Percentiles rank a stretch among this genome's conserved stretches.
Conservation (phyloP, 2,113 vertebrate genomes). For the Tinamus guttatus region DNA sequence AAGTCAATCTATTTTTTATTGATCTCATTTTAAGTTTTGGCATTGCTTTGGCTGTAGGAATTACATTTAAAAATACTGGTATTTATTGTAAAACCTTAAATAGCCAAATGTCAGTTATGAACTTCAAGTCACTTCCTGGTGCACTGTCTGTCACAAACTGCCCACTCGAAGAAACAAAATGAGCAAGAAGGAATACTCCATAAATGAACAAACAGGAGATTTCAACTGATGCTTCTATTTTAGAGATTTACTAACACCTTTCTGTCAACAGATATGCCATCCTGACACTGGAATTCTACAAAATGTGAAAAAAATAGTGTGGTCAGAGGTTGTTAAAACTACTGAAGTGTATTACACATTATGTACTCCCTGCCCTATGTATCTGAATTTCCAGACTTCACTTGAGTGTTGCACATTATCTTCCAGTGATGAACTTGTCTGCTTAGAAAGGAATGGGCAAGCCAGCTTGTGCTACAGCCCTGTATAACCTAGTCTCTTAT, state of each 20-base stretch:
- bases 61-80: constrained; percentile 37
- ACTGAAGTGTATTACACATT: background rate
- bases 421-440: background rate
- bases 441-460: background rate
- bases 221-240: background rate
- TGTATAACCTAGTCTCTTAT: background rate
- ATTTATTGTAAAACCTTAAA: constrained; percentile 36
- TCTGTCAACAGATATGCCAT: background rate
- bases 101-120: background rate
- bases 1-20: constrained; percentile 67
- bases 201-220: background rate
- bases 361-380: background rate
- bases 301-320: background rate
- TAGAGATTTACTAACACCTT: background rate
- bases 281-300: background rate
- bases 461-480: background rate
- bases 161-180: background rate
- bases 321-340: background rate
- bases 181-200: background rate
- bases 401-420: background rate
- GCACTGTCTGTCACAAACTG: background rate
- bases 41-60: constrained; percentile 19
- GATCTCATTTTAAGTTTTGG: constrained; percentile 22
- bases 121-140: background rate
- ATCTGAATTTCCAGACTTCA: background rate